Evolutionary conservation across 2,888 invertebrate species (phyloP), one percentile per base, ranked within the genome.

Genomic region (Monoplex corrugatus): DNA sequence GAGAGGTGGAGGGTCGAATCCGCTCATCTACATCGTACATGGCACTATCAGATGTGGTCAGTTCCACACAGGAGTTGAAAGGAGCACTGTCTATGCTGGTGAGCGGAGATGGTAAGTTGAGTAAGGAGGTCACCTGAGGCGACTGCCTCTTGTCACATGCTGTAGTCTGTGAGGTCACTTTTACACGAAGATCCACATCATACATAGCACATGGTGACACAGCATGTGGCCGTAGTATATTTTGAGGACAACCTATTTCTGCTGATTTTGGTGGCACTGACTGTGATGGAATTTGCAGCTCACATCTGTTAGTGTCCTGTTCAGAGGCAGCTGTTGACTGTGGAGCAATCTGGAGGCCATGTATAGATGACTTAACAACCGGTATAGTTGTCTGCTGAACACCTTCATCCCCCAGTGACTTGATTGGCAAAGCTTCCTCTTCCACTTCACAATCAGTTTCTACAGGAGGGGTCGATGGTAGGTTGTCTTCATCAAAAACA

Each of bases 1-100:
- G 78, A 1, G 78, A 80, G 78, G 78, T 40, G 43, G 43, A 28
- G 78, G 78, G 78, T 43, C 78, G 78, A 80, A 80, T 43, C 6
- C 78, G 40, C 28, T 80, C 78, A 13, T 80, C 78, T 28, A 80
- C 78, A 23, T 80, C 78, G 28, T 23, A 80, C 43, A 80, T 43
- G 78, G 78, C 78, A 23, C 43, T 43, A 28, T 80, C 78, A 23
- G 78, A 40, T 1, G 78, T 23, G 0, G 75, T 8, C 16, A 23
- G 75, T 28, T 2, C 75, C 8, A 5, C 35, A 16, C 35, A 28
- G 28, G 78, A 28, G 43, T 5, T 40, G 78, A 80, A 80, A 43
- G 78, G 78, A 2, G 43, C 2, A 28, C 40, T 16, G 10, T 23
- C 43, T 40, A 43, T 28, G 28, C 23, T 32, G 23, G 78, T 28